Conservation (phyloP, 1,140 invertebrate species). For the Ditylenchus dipsaci region DNA sequence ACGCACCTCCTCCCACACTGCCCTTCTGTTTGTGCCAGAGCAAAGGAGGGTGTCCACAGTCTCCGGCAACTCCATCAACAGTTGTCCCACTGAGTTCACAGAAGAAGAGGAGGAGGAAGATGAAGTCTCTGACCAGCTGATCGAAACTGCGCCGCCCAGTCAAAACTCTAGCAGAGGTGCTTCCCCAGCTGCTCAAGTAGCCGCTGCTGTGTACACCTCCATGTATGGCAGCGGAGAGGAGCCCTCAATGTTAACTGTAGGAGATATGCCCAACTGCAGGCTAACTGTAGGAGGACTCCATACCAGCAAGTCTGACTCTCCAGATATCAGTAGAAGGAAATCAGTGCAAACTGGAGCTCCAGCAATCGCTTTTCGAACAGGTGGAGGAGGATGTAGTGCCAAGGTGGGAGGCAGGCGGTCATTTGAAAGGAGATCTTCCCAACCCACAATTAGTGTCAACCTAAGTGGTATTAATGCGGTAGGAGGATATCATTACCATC, state of each 20-base stretch:
- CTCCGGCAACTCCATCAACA: constrained; percentile 46
- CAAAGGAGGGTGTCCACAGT: constrained; percentile 43
- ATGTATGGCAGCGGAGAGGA: neutral
- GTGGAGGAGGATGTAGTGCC: neutral
- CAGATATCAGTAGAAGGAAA: constrained; percentile 29
- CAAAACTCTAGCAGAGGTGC: constrained; percentile 5
- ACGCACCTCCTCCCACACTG: constrained; percentile 41
- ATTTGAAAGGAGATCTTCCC: constrained; percentile 21
- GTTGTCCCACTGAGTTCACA: constrained; percentile 48
- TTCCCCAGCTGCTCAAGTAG: constrained; percentile 3
- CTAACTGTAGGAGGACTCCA: neutral
- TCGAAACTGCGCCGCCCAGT: neutral
- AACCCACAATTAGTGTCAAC: constrained; percentile 20
- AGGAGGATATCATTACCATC: neutral
- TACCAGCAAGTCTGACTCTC: neutral
- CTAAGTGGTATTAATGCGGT: neutral
- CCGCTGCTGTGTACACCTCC: neutral
- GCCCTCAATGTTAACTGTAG: neutral
- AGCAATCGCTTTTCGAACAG: constrained; percentile 44
- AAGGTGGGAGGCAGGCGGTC: neutral
- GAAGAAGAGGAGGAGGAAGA: constrained; percentile 15
- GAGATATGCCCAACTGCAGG: neutral
- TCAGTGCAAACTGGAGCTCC: constrained; percentile 54
- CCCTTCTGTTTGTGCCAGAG: constrained; percentile 50
- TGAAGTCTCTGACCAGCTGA: constrained; percentile 6